A percentile compares a stretch with the other conserved stretches of the same genome.
phyloP scores from a whole-genome alignment of 2,797 vertebrate species.

The Spondyliosoma cantharus region DNA sequence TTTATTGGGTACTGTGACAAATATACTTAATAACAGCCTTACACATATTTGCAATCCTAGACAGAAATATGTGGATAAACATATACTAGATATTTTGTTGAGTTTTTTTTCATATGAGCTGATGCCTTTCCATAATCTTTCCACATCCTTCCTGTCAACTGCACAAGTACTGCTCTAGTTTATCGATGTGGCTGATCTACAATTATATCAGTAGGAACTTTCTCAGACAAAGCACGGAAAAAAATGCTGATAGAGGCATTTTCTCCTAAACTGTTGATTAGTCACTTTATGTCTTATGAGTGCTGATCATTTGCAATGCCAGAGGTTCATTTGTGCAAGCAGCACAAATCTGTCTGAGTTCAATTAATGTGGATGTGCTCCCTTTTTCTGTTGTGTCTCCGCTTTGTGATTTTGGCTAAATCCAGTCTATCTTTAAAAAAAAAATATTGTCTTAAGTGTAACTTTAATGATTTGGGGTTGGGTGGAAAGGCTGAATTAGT shows the following conservation, averaged over 20 bases:
- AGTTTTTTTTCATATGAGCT: too few species aligned
- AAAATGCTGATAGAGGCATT: too few species aligned
- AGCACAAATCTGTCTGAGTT: slow-evolving; percentile 7
- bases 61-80: too few species aligned
- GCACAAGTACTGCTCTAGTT: too few species aligned
- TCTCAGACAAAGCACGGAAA: not conserved
- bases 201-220: not conserved
- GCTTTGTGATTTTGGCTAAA: slow-evolving; percentile 6
- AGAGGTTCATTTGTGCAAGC: not conserved
- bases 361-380: not conserved
- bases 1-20: not conserved
- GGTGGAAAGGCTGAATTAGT: slow-evolving; percentile 45
- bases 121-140: too few species aligned
- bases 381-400: not conserved
- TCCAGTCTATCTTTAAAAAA: not conserved
- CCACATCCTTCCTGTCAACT: too few species aligned
- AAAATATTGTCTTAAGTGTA: slow-evolving; percentile 32
- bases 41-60: not conserved
- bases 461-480: slow-evolving; percentile 44
- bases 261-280: not conserved
- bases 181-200: too few species aligned
- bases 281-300: not conserved
- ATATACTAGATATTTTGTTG: too few species aligned
- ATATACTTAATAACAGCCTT: not conserved
- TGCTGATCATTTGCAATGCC: not conserved